A percentile compares a stretch with the other conserved stretches of the same genome.
These are phyloP conservation scores for Bothrops alternatus DNA, from an alignment of 2,797 vertebrate species.

Conservation along the genomic window DNA sequence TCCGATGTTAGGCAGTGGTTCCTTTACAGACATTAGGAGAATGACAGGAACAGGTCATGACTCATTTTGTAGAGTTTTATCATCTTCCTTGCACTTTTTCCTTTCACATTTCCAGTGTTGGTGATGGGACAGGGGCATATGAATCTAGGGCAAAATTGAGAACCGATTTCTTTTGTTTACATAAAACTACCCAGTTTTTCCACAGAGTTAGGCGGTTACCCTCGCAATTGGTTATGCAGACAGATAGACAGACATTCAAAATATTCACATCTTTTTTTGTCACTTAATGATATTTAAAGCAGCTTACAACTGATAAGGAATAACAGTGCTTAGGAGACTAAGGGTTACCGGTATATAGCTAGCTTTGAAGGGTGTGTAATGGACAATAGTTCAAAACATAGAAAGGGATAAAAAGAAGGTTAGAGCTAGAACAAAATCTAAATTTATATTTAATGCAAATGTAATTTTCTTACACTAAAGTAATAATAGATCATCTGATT, in stretches of 20 bases:
- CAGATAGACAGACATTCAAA: not conserved
- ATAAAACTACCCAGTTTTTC: not conserved
- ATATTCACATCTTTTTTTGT: not conserved
- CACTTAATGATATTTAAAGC: not conserved
- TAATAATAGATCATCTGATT: not conserved
- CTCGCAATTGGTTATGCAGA: not conserved
- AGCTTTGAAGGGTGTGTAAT: not conserved
- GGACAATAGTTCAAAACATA: not conserved
- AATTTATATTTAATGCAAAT: not conserved
- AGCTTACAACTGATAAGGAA: not conserved
- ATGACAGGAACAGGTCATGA: not conserved
- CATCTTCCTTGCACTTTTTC: not conserved
- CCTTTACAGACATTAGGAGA: not conserved
- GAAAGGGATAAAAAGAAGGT: not conserved
- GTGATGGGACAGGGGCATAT: not conserved
- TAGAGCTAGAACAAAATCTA: not conserved
- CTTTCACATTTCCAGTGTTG: not conserved
- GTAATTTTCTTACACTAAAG: not conserved
- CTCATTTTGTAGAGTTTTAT: not conserved
- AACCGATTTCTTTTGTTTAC: not conserved
- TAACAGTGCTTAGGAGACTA: not conserved
- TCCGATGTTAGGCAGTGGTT: not conserved
- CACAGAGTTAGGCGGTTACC: not conserved
- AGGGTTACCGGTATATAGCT: not conserved
- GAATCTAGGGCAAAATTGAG: not conserved